Evolutionary conservation across 2,888 invertebrate species (phyloP).

Genomic region (Melipona beecheii): DNA sequence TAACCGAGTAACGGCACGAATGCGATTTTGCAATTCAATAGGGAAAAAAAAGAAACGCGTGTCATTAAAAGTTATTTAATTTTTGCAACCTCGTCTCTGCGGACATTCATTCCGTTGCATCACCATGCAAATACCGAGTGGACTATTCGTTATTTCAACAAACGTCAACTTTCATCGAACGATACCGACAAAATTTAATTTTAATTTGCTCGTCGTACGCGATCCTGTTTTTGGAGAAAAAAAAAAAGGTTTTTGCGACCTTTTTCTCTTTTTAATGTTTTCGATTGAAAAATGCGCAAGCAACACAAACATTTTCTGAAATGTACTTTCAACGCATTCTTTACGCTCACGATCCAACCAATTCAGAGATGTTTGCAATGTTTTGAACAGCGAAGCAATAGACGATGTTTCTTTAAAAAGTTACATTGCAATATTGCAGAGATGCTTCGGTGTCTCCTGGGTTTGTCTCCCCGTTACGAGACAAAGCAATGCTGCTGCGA

Average conservation of each 20-base stretch:
- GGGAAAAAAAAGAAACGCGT: background rate
- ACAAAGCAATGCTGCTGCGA: background rate
- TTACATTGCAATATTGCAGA: background rate
- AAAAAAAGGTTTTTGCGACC: too few species aligned
- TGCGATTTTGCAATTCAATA: slow-evolving; percentile 11
- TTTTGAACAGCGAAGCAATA: background rate
- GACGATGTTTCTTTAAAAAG: background rate
- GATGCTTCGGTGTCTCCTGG: background rate
- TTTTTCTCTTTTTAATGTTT: too few species aligned
- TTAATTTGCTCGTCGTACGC: background rate
- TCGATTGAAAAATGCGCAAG: too few species aligned
- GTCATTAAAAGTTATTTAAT: slow-evolving; percentile 48
- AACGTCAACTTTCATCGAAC: background rate
- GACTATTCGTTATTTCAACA: background rate
- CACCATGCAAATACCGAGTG: background rate
- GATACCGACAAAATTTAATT: background rate
- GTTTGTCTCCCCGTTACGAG: background rate
- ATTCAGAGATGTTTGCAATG: background rate
- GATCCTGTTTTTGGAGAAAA: background rate
- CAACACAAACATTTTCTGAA: too few species aligned
- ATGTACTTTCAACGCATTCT: too few species aligned
- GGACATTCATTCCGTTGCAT: background rate
- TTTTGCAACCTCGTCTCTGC: background rate
- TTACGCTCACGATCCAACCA: background rate
- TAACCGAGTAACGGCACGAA: background rate